phyloP scores from a whole-genome alignment of 1,140 invertebrate species.

The Holotrichia oblita region DNA sequence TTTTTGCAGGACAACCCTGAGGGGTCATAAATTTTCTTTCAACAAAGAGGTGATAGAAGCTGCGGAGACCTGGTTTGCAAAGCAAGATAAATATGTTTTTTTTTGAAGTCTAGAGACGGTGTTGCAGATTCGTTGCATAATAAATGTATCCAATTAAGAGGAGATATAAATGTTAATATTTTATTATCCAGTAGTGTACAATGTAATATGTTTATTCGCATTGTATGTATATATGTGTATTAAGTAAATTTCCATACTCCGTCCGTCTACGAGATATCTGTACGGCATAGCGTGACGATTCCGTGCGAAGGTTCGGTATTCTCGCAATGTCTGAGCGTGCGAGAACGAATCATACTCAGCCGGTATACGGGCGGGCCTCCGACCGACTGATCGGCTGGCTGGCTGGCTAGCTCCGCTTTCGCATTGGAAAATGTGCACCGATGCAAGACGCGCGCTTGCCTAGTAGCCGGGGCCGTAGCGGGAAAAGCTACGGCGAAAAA shows the following conservation, averaged over 20 bases:
- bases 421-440: background rate
- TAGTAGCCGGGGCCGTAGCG: background rate
- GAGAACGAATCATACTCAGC: background rate
- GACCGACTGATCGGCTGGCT: background rate
- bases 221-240: background rate
- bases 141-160: no score
- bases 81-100: no score
- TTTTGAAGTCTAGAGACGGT: no score
- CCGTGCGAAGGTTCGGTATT: background rate
- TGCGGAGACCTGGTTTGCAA: no score
- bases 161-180: background rate
- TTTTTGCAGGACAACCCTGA: no score
- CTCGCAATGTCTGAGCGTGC: background rate
- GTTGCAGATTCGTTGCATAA: no score
- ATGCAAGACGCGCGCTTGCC: background rate
- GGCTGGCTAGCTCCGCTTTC: background rate
- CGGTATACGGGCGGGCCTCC: background rate
- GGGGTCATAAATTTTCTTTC: no score
- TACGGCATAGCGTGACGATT: background rate
- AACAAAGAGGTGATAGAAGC: no score
- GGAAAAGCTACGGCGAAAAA: constrained; percentile 1
- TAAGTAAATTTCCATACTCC: background rate
- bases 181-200: background rate
- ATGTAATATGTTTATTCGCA: background rate
- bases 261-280: background rate